phyloP scores from a whole-genome alignment of 2,888 invertebrate species.

The Acrobasis suavella region DNA sequence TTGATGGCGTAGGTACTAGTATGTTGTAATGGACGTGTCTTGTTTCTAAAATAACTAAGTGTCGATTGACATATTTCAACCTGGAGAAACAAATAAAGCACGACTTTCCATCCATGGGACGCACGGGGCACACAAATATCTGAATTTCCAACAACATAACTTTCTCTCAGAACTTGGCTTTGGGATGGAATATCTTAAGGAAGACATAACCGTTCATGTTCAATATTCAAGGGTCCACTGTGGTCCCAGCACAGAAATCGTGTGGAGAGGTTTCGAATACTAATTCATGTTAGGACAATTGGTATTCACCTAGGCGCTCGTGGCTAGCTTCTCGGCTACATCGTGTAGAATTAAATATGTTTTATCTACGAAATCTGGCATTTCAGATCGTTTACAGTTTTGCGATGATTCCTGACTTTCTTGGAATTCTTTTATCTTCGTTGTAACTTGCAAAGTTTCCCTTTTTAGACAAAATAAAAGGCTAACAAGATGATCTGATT shows the following conservation, averaged over 20 bases:
- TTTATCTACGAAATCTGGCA: slow-evolving; percentile 46
- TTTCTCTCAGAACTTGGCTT: slow-evolving; percentile 54
- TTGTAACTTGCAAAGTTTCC: background rate
- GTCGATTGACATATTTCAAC: background rate
- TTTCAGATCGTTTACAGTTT: slow-evolving; percentile 22
- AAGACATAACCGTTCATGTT: slow-evolving; percentile 50
- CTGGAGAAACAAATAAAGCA: background rate
- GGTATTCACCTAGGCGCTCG: slow-evolving; percentile 63
- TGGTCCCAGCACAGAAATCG: slow-evolving; percentile 73
- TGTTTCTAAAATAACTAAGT: background rate
- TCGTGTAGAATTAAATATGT: slow-evolving; percentile 55
- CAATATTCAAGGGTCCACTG: slow-evolving; percentile 73
- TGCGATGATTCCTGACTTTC: background rate
- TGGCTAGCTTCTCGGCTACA: slow-evolving; percentile 60
- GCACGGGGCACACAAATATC: slow-evolving; percentile 6
- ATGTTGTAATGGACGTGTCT: background rate
- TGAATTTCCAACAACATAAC: slow-evolving; percentile 36
- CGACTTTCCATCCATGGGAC: background rate
- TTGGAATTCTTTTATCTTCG: background rate
- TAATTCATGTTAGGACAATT: slow-evolving; percentile 57
- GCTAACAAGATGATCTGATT: background rate
- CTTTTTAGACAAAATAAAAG: background rate
- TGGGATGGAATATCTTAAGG: slow-evolving; percentile 33
- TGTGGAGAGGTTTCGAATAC: slow-evolving; percentile 67
- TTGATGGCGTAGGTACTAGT: no score